Evolutionary conservation across 2,888 invertebrate species (phyloP), one percentile per base, ranked within the genome.

Genomic region (Lordiphosa andalusiaca): DNA sequence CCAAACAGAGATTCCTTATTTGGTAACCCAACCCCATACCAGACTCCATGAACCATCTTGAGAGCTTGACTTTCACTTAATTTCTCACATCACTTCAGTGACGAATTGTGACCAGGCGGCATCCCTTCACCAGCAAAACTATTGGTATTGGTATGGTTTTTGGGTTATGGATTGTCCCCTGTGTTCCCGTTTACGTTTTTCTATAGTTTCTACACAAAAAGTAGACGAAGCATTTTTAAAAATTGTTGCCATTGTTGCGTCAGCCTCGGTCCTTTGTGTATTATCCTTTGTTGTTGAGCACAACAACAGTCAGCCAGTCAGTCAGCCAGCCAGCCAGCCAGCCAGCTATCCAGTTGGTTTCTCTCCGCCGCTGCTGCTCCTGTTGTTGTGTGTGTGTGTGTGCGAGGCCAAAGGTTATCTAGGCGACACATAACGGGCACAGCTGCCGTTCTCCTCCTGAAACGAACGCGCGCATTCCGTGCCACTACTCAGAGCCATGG

Each of bases 391-490:
- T 67, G 70, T 61, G 61, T 47, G 65, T 19, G 16, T 16, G 16
- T 44, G 69, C 67, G 59, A 59, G 86, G 85, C 82, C 84, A 85
- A 82, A 85, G 85, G 85, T 85, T 85, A 86, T 82, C 82, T 82
- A 77, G 72, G 69, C 84, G 84, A 76, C 82, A 78, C 50, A 81
- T 69, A 71, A 55, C 64, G 69, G 52, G 55, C 69, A 77, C 84
- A 85, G 86, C 84, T 85, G 84, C 80, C 69, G 70, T 55, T 67
- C 68, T 52, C 56, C 41, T 50, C 19, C 36, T 23, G 42, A 21
- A 21, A 10, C 40, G 52, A 44, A 49, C 67, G 73, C 53, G 44
- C 63, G 66, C 35, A 59, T 63, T 67, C 60, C 12, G 39, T 12
- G 13, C 4, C 19, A 50, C 38, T 13, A 23, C n/a, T 16, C 16